These are phyloP conservation scores for Poliocrania exsul DNA, from an alignment of 2,797 vertebrate genomes.

Conservation along the genomic window DNA sequence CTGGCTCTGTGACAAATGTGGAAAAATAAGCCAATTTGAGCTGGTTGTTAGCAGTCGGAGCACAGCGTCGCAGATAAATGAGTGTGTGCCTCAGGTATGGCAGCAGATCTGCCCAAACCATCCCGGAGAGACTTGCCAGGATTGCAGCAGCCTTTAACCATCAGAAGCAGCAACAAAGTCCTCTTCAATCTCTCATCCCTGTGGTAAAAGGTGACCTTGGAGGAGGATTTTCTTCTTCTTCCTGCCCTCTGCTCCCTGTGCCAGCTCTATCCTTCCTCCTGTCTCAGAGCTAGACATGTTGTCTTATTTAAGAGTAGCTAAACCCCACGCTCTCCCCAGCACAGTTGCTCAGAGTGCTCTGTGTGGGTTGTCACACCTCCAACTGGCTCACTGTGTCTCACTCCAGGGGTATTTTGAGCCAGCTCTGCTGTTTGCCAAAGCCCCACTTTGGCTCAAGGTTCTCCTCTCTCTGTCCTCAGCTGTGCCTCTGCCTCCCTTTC, in stretches of 20 bases:
- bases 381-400: slow-evolving; percentile 37
- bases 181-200: slow-evolving; percentile 79
- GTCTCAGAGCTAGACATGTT: slow-evolving; percentile 48
- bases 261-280: not conserved
- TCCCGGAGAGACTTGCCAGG: slow-evolving; percentile 81
- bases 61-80: slow-evolving; percentile 85
- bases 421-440: slow-evolving; percentile 40
- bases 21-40: slow-evolving; percentile 95
- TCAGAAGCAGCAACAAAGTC: slow-evolving; percentile 13
- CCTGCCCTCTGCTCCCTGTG: slow-evolving; percentile 53
- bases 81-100: slow-evolving; percentile 87
- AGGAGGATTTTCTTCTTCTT: slow-evolving; percentile 71
- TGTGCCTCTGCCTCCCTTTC: not conserved
- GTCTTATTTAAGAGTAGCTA: slow-evolving; percentile 43
- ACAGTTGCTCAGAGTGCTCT: slow-evolving; percentile 41
- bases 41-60: slow-evolving; percentile 88
- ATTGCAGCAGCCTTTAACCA: slow-evolving; percentile 77
- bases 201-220: slow-evolving; percentile 86
- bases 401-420: slow-evolving; percentile 52
- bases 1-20: slow-evolving; percentile 92
- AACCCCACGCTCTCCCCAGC: slow-evolving; percentile 35
- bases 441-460: slow-evolving; percentile 17
- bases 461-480: not conserved
- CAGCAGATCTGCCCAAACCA: slow-evolving; percentile 83
- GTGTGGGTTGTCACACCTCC: slow-evolving; percentile 62